Evolutionary conservation across 2,888 invertebrate species (phyloP).

Genomic region (Ophion ellenae): DNA sequence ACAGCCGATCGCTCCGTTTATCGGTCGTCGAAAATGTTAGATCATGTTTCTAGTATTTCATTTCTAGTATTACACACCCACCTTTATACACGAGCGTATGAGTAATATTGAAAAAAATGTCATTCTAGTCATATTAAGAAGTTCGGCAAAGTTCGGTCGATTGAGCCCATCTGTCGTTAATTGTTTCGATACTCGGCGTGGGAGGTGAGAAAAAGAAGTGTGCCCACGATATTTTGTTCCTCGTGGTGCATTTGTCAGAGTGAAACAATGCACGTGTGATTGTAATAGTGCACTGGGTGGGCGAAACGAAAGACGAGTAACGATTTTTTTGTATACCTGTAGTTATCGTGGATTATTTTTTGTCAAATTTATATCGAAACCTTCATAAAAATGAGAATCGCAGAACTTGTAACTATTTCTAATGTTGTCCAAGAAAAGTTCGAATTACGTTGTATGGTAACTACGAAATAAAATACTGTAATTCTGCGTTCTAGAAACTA

Average conservation of each 20-base stretch:
- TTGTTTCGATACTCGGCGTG: constrained; percentile 33
- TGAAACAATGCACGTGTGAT: neutral
- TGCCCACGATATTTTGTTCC: constrained; percentile 27
- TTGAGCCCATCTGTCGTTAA: neutral
- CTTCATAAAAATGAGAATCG: constrained; percentile 3
- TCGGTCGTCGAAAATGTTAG: constrained; percentile 17
- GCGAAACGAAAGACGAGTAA: neutral
- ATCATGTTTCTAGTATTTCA: constrained; percentile 30
- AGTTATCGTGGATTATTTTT: constrained; percentile 26
- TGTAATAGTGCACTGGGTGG: neutral
- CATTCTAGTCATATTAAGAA: constrained; percentile 60
- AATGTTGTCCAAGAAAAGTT: constrained; percentile 39
- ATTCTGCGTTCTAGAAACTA: neutral
- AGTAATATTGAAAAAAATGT: constrained; percentile 32
- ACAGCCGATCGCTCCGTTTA: constrained; percentile 16
- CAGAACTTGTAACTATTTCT: constrained; percentile 38
- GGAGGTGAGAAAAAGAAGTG: neutral
- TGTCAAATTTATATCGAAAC: constrained; percentile 35
- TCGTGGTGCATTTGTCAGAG: constrained; percentile 26
- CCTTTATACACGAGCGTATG: constrained; percentile 8
- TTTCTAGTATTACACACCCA: constrained; percentile 10
- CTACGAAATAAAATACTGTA: constrained; percentile 27
- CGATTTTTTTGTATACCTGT: constrained; percentile 17
- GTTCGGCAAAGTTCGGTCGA: constrained; percentile 39
- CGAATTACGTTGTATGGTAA: constrained; percentile 18